These are phyloP conservation scores for Drosophila kohkoa DNA, from an alignment of 1,140 invertebrate species.

Conservation along the genomic window DNA sequence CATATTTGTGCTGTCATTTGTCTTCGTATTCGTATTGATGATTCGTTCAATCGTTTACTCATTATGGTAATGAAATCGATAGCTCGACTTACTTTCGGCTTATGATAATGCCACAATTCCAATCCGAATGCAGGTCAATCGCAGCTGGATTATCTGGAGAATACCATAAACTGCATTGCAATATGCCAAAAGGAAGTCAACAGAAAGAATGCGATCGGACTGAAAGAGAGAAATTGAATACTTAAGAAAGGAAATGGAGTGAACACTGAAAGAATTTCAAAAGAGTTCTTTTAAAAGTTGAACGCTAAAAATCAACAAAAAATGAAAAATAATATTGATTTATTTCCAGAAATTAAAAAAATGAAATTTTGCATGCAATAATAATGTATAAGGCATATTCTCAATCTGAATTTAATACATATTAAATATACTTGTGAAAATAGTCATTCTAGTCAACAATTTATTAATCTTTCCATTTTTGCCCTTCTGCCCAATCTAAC, in stretches of 20 bases:
- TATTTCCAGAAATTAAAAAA: too few species aligned
- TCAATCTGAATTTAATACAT: too few species aligned
- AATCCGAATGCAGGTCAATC: constrained; percentile 24
- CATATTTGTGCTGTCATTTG: constrained; percentile 9
- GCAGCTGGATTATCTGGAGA: constrained; percentile 2
- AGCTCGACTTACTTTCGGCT: constrained; percentile 31
- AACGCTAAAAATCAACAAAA: too few species aligned
- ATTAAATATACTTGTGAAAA: too few species aligned
- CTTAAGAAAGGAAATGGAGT: neutral
- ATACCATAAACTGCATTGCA: neutral
- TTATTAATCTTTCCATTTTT: neutral
- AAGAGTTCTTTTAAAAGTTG: too few species aligned
- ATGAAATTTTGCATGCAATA: too few species aligned
- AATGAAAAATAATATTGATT: too few species aligned
- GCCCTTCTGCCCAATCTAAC: neutral
- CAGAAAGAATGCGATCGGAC: too few species aligned
- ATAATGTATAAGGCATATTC: too few species aligned
- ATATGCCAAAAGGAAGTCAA: neutral
- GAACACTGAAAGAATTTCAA: too few species aligned
- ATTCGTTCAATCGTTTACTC: constrained; percentile 41
- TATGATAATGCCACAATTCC: constrained; percentile 30
- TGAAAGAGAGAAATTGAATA: neutral
- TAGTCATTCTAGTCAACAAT: neutral
- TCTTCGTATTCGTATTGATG: constrained; percentile 18
- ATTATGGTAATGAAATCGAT: constrained; percentile 72